These are phyloP conservation scores for Lepidurus arcticus DNA, from an alignment of 1,140 invertebrate species.

Conservation along the genomic window DNA sequence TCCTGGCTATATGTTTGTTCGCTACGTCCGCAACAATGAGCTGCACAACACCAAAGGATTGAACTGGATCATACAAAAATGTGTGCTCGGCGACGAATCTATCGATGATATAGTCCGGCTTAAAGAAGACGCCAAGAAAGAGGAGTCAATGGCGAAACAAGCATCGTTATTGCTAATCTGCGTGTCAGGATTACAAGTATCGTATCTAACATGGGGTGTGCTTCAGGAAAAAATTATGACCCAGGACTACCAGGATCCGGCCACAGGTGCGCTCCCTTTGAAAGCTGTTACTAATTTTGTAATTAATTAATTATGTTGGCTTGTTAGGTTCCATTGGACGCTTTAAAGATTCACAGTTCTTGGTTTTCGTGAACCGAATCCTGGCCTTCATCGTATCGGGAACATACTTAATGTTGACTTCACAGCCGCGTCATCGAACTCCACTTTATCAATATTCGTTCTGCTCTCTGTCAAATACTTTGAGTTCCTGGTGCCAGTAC, in stretches of 20 bases:
- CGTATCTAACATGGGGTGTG: slow-evolving; percentile 90
- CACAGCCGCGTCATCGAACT: slow-evolving; percentile 59
- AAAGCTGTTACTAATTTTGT: background rate
- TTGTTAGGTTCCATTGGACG: slow-evolving; percentile 41
- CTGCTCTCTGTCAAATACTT: slow-evolving; percentile 94
- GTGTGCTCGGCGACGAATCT: background rate
- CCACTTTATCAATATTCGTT: slow-evolving; percentile 95
- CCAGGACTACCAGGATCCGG: slow-evolving; percentile 49
- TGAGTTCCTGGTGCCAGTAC: slow-evolving; percentile 99
- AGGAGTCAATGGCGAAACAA: slow-evolving; percentile 34
- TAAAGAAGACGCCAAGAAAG: slow-evolving; percentile 53
- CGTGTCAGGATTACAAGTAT: slow-evolving; percentile 78
- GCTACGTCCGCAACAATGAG: slow-evolving; percentile 70
- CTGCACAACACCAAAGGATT: slow-evolving; percentile 55
- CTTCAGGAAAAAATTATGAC: slow-evolving; percentile 92
- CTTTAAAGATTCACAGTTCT: slow-evolving; percentile 89
- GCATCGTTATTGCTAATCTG: slow-evolving; percentile 59
- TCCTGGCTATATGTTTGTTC: slow-evolving; percentile 76
- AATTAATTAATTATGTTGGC: background rate
- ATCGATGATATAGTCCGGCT: background rate
- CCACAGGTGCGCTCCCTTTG: background rate
- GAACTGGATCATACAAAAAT: background rate
- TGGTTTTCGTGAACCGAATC: slow-evolving; percentile 89
- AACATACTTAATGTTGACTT: slow-evolving; percentile 53
- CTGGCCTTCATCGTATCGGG: slow-evolving; percentile 72